These are phyloP conservation scores for Xestia ashworthii DNA, from an alignment of 2,888 invertebrate species.

Conservation along the genomic window DNA sequence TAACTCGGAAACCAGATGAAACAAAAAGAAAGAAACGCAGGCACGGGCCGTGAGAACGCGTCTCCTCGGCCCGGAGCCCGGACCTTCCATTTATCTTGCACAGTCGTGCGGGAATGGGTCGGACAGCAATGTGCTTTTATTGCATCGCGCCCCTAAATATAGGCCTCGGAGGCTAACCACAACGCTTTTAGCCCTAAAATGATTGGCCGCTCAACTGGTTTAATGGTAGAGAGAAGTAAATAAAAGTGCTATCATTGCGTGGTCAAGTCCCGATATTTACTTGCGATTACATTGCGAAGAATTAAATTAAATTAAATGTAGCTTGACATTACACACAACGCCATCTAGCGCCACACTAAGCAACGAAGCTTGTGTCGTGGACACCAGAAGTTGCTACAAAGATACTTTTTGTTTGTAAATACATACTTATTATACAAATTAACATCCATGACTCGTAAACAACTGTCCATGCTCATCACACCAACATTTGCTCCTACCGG, in stretches of 20 bases:
- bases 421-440: too few species aligned
- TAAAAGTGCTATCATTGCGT: constrained; percentile 43
- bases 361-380: too few species aligned
- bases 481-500: too few species aligned
- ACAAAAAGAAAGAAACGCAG: constrained; percentile 87
- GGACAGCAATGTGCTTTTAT: constrained; percentile 89
- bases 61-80: constrained; percentile 81
- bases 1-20: constrained; percentile 88
- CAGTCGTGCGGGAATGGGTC: constrained; percentile 89
- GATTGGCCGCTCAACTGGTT: constrained; percentile 79
- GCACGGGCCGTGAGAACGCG: constrained; percentile 90
- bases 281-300: neutral
- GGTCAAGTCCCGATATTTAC: neutral
- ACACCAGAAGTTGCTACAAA: too few species aligned
- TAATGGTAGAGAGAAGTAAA: constrained; percentile 68
- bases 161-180: constrained; percentile 83
- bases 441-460: too few species aligned
- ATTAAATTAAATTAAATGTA: too few species aligned
- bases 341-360: too few species aligned
- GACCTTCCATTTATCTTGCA: constrained; percentile 89
- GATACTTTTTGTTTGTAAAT: too few species aligned
- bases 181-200: constrained; percentile 84
- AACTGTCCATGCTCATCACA: too few species aligned
- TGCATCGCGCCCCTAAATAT: constrained; percentile 89
- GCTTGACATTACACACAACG: too few species aligned